Conservation (phyloP, 2,797 vertebrate species). For the Vultur gryphus region DNA sequence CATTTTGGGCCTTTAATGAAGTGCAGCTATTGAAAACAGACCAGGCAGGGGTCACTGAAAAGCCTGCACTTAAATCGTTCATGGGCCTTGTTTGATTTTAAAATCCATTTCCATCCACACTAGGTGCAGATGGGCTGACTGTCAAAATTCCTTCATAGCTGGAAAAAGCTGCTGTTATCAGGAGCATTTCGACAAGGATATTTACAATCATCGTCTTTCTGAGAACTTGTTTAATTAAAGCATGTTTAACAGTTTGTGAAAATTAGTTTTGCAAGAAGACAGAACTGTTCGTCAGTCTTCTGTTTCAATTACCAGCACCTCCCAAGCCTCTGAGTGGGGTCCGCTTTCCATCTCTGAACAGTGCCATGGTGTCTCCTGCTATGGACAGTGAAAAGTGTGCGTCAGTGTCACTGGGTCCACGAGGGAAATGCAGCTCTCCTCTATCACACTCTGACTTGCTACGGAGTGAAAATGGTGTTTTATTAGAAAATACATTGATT, state of each 20-base stretch:
- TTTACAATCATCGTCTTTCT: not conserved
- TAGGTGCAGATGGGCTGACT: not conserved
- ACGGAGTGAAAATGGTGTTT: not conserved
- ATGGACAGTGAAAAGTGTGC: not conserved
- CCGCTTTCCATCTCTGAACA: not conserved
- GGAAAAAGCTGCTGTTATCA: not conserved
- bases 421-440: not conserved
- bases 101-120: not conserved
- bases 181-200: rapidly evolving
- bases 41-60: not conserved
- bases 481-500: not conserved
- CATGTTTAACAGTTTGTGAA: not conserved
- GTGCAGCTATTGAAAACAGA: not conserved
- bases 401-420: rapidly evolving
- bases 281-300: not conserved
- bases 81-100: not conserved
- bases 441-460: not conserved
- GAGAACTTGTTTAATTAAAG: not conserved
- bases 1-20: not conserved
- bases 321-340: not conserved
- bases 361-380: not conserved
- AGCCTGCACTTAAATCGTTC: not conserved
- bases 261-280: not conserved
- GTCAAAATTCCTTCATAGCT: not conserved
- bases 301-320: not conserved